These are phyloP conservation scores for Numenius phaeopus DNA, from an alignment of 2,797 vertebrate genomes.

Conservation along the genomic window DNA sequence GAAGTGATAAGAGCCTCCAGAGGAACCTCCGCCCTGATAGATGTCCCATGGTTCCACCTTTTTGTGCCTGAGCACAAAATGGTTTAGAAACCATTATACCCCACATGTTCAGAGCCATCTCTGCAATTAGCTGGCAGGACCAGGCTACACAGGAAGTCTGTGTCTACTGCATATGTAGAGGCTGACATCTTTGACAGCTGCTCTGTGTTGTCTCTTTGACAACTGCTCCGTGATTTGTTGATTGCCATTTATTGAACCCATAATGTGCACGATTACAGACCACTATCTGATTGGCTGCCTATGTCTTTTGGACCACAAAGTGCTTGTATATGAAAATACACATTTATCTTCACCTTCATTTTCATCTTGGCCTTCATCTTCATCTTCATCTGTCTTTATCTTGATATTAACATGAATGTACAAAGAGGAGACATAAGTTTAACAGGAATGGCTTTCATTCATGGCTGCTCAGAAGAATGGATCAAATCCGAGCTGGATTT, in stretches of 20 bases:
- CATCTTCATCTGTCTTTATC: neutral
- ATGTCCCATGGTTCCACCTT: neutral
- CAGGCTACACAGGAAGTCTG: neutral
- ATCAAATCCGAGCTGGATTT: neutral
- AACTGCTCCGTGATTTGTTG: neutral
- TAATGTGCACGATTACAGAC: neutral
- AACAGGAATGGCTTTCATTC: neutral
- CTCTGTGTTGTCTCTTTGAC: neutral
- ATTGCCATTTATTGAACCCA: neutral
- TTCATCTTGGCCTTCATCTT: neutral
- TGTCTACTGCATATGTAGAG: neutral
- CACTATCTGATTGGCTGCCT: neutral
- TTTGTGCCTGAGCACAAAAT: neutral
- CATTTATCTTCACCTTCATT: neutral
- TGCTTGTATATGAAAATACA: neutral
- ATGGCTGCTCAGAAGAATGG: neutral
- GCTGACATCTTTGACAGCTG: neutral
- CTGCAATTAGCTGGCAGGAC: fast-evolving
- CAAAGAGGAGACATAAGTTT: neutral
- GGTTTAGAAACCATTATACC: neutral
- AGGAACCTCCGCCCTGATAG: neutral
- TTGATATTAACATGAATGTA: neutral
- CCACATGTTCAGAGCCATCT: fast-evolving
- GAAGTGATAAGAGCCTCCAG: neutral
- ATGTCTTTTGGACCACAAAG: neutral